Evolutionary conservation across 2,113 vertebrate genomes (phyloP).

Genomic region (Numenius arquata): DNA sequence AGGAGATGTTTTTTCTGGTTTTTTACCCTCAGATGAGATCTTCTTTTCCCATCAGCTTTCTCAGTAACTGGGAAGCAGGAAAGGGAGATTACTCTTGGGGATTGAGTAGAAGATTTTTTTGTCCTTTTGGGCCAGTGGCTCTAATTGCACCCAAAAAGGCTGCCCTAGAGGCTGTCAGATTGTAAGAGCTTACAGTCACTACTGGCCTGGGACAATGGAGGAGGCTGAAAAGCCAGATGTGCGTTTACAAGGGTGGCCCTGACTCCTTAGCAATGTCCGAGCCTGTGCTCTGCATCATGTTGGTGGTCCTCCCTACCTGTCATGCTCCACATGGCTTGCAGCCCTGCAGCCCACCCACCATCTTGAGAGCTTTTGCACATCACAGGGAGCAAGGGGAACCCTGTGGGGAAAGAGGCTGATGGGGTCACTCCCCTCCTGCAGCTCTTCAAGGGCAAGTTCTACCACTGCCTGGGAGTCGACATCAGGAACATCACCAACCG

Average conservation of each 20-base stretch:
- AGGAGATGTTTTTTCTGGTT: not conserved
- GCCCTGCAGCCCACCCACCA: not conserved
- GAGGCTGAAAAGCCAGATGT: not conserved
- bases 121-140: not conserved
- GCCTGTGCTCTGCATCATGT: not conserved
- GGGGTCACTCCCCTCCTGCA: constrained; percentile 43
- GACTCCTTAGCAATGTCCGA: not conserved
- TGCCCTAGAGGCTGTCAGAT: not conserved
- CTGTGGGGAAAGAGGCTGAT: not conserved
- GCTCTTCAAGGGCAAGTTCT: constrained; percentile 99
- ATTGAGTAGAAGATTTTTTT: not conserved
- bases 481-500: constrained; percentile 97
- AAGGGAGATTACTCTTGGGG: not conserved
- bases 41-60: not conserved
- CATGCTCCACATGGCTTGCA: not conserved
- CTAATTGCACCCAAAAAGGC: not conserved
- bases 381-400: not conserved
- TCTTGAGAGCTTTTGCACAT: not conserved
- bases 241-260: not conserved
- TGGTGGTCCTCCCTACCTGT: not conserved
- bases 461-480: constrained; percentile 91
- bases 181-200: not conserved
- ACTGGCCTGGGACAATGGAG: not conserved
- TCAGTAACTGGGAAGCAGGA: not conserved
- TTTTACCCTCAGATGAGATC: constrained; percentile 7